Base-by-base conservation (phyloP, 2,113 vertebrate genomes). In the Pseudorectes ferrugineus region DNA sequence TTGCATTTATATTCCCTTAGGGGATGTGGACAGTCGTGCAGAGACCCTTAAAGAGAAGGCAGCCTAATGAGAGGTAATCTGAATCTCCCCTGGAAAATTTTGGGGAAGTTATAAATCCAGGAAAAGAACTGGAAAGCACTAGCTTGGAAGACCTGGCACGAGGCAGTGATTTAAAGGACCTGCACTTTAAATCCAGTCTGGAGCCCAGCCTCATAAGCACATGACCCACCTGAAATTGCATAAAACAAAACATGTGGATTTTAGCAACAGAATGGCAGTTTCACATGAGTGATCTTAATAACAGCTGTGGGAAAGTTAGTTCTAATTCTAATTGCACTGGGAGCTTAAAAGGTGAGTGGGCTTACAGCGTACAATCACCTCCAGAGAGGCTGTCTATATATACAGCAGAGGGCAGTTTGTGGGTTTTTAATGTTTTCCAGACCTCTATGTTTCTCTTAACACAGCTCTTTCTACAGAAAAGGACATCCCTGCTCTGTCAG, bases 351-450 rank as follows among this genome's bases (percentile, higher is more conserved):
- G 29, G 58, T 22, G 25, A 71, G 7, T 14, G 22, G 24, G 4
- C 5, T 74, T 58, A 49, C 1, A 68, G 18, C 6, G 20, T 19
- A 13, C 33, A 35, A 3, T 51, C 19, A 51, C 20, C 17, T 57
- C 25, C 23, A 40, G 14, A 63, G 46, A n/a, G 51, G 3, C 36
- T 45, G 48, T n/a, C 16, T 54, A 0, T 36, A 0, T 36, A 7
- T 23, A 31, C 1, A n/a, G 68, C 46, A 59, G 15, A 31, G 16
- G 66, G 11, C 4, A 5, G 65, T 67, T 49, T 40, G 13, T 52
- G 43, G 17, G 25, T 16, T 28, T 52, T 49, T 24, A 24, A 2
- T 55, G 4, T 66, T 43, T 58, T 31, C 40, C 10, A 72, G 43
- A 31, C 38, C 40, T 55, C 17, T 22, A 1, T 5, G 7, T 57